Percentiles rank a stretch among this genome's conserved stretches.
phyloP scores from a whole-genome alignment of 2,113 vertebrate species.

The Eurystomus gularis region DNA sequence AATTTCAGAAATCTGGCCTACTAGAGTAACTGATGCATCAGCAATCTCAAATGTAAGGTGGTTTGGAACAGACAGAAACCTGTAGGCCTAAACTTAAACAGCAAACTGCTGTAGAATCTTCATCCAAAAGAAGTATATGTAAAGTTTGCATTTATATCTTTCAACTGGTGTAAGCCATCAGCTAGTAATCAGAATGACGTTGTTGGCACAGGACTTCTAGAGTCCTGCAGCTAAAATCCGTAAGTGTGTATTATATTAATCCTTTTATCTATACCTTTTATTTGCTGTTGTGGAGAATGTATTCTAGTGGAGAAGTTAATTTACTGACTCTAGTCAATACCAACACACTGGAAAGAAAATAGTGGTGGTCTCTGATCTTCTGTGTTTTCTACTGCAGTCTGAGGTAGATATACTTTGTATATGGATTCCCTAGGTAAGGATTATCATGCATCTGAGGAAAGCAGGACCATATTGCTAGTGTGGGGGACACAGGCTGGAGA shows the following conservation, averaged over 20 bases:
- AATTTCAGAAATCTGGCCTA: background rate
- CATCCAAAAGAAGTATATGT: background rate
- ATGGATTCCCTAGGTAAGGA: background rate
- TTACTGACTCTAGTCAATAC: background rate
- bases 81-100: background rate
- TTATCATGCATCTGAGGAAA: background rate
- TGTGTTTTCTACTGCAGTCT: background rate
- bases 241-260: background rate
- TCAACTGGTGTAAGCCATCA: background rate
- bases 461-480: background rate
- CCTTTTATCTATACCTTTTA: background rate
- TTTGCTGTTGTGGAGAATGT: background rate
- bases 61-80: background rate
- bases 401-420: background rate
- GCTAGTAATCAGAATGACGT: background rate
- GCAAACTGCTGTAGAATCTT: background rate
- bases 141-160: background rate
- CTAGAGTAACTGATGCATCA: background rate
- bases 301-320: background rate
- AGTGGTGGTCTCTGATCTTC: background rate
- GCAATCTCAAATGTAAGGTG: background rate
- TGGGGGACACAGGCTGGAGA: background rate
- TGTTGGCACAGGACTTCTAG: background rate
- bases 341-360: background rate
- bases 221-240: background rate